Conservation (phyloP, 1,140 invertebrate genomes). For the Drosophila erecta region DNA sequence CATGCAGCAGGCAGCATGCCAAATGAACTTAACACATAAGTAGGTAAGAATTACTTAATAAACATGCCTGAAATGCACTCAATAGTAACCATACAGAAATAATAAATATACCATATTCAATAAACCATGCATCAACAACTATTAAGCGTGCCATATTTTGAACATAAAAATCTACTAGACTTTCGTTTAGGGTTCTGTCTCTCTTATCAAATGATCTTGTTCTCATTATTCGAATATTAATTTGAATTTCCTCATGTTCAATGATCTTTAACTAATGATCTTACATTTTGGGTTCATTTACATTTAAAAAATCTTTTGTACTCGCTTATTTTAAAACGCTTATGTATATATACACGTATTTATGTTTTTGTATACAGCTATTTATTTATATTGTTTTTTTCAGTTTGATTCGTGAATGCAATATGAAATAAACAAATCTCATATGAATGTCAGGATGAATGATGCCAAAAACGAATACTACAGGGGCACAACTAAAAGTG, state of each 20-base stretch:
- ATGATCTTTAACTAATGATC: not conserved
- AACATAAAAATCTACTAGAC: not conserved
- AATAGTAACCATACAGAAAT: not conserved
- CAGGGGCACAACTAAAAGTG: slow-evolving; percentile 14
- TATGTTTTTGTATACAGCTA: slow-evolving; percentile 32
- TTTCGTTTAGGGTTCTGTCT: slow-evolving; percentile 26
- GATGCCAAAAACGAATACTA: slow-evolving; percentile 35
- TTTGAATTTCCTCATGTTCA: not conserved
- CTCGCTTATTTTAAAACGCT: slow-evolving; percentile 24
- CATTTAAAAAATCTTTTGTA: not conserved
- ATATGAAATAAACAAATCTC: slow-evolving; percentile 39
- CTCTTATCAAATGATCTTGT: slow-evolving; percentile 17
- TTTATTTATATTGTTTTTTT: slow-evolving; percentile 46
- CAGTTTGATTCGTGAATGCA: slow-evolving; percentile 48
- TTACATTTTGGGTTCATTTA: not conserved
- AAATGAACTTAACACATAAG: not conserved
- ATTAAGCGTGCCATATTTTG: not conserved
- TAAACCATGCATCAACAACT: slow-evolving; percentile 7
- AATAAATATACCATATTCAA: not conserved
- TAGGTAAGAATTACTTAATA: not conserved
- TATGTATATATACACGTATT: slow-evolving; percentile 73
- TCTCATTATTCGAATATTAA: not conserved
- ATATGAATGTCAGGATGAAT: slow-evolving; percentile 49
- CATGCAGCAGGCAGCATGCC: slow-evolving; percentile 43
- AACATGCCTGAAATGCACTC: not conserved